Conservation (phyloP, 2,888 invertebrate species). For the Mythimna ferrago region DNA sequence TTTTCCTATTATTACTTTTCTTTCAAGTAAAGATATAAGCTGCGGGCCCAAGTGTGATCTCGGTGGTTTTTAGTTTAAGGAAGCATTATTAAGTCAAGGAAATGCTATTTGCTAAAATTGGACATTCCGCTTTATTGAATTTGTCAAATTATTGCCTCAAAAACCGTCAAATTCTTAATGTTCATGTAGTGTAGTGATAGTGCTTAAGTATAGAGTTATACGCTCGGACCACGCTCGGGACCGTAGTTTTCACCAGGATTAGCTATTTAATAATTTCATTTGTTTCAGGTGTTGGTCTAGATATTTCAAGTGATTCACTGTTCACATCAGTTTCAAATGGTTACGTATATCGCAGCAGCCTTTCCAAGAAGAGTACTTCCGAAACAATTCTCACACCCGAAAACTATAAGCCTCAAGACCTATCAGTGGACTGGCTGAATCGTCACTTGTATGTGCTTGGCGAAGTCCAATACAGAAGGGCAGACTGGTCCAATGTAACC, state of each 20-base stretch:
- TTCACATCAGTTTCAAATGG: conserved; percentile 95
- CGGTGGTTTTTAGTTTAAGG: too few species aligned
- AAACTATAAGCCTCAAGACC: conserved; percentile 92
- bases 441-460: conserved; percentile 95
- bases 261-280: conserved; percentile 36
- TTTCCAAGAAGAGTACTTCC: conserved; percentile 84
- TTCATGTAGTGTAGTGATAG: too few species aligned
- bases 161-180: too few species aligned
- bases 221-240: too few species aligned
- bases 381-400: conserved; percentile 90
- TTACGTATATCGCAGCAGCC: conserved; percentile 90
- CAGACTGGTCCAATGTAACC: conserved; percentile 74
- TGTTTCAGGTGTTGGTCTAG: conserved; percentile 93
- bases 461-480: conserved; percentile 90
- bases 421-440: conserved; percentile 97
- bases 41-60: too few species aligned
- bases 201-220: too few species aligned
- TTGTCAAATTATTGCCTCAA: too few species aligned
- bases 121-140: too few species aligned
- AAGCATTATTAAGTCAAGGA: too few species aligned
- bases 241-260: too few species aligned
- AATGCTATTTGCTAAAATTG: too few species aligned
- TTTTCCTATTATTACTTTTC: neutral
- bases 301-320: conserved; percentile 93
- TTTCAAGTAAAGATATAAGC: too few species aligned